Percentiles rank a stretch among this genome's conserved stretches.
phyloP scores from a whole-genome alignment of 2,888 invertebrate species.

The Agrotis clavis region DNA sequence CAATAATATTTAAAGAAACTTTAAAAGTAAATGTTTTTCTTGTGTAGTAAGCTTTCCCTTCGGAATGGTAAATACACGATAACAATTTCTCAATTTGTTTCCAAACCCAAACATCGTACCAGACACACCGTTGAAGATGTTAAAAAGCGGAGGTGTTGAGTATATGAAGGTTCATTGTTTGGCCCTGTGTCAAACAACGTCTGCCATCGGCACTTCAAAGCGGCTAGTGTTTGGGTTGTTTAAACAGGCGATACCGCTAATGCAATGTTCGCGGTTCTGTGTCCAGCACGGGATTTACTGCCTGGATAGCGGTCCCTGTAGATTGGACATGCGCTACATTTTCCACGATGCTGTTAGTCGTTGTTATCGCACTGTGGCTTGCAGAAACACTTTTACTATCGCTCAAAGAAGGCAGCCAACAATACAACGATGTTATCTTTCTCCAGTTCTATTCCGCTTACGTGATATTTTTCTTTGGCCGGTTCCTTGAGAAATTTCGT shows the following conservation, averaged over 20 bases:
- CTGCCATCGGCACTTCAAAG: constrained; percentile 83
- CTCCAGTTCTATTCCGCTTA: constrained; percentile 52
- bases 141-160: constrained; percentile 86
- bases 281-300: constrained; percentile 63
- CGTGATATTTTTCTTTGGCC: constrained; percentile 60
- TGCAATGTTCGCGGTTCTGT: constrained; percentile 77
- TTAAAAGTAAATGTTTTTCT: constrained; percentile 61
- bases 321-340: constrained; percentile 63
- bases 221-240: constrained; percentile 73
- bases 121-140: constrained; percentile 80
- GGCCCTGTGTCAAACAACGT: constrained; percentile 81
- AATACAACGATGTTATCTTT: constrained; percentile 50
- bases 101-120: constrained; percentile 74
- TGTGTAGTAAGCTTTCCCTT: constrained; percentile 68
- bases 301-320: constrained; percentile 52
- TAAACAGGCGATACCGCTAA: constrained; percentile 84
- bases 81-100: constrained; percentile 80
- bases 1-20: constrained; percentile 54
- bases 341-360: constrained; percentile 40
- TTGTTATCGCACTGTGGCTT: constrained; percentile 42
- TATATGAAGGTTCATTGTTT: constrained; percentile 85
- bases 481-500: constrained; percentile 59
- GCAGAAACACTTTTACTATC: constrained; percentile 51
- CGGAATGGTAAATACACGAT: constrained; percentile 72
- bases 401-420: constrained; percentile 31